Percentiles rank a stretch among this genome's conserved stretches.
These are phyloP conservation scores for Cephus runcator DNA, from an alignment of 2,888 invertebrate species.

Conservation along the genomic window DNA sequence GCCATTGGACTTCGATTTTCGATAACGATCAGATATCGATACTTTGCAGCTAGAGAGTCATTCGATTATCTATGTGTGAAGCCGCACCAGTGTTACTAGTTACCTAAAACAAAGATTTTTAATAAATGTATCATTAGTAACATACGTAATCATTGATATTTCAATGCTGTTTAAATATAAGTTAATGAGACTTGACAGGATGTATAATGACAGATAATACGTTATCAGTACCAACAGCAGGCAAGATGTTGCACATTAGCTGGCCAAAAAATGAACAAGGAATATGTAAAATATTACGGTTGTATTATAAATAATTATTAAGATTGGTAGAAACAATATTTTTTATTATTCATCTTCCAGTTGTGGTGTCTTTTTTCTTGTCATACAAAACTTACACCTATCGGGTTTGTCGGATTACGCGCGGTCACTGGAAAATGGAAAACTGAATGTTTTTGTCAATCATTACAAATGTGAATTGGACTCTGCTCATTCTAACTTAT, in stretches of 20 bases:
- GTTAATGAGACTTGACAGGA: neutral
- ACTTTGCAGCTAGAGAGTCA: neutral
- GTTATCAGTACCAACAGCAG: neutral
- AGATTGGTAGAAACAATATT: neutral
- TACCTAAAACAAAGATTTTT: neutral
- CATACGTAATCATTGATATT: neutral
- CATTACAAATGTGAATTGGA: neutral
- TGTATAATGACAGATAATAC: neutral
- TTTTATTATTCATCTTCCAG: too few relatives aligned
- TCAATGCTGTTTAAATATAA: neutral
- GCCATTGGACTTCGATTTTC: neutral
- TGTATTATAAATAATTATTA: neutral
- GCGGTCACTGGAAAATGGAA: neutral
- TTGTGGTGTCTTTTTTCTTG: too few relatives aligned
- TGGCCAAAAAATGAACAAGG: neutral
- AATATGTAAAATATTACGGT: neutral
- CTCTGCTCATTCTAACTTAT: neutral
- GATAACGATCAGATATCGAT: neutral
- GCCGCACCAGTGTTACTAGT: neutral
- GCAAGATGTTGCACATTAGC: neutral
- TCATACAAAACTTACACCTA: neutral
- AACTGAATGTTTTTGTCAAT: neutral
- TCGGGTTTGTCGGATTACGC: neutral
- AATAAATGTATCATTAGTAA: neutral
- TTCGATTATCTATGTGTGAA: neutral